Percentiles rank a stretch among this genome's conserved stretches.
These are phyloP conservation scores for Stratiolaelaps scimitus DNA, from an alignment of 1,140 invertebrate species.

Conservation along the genomic window DNA sequence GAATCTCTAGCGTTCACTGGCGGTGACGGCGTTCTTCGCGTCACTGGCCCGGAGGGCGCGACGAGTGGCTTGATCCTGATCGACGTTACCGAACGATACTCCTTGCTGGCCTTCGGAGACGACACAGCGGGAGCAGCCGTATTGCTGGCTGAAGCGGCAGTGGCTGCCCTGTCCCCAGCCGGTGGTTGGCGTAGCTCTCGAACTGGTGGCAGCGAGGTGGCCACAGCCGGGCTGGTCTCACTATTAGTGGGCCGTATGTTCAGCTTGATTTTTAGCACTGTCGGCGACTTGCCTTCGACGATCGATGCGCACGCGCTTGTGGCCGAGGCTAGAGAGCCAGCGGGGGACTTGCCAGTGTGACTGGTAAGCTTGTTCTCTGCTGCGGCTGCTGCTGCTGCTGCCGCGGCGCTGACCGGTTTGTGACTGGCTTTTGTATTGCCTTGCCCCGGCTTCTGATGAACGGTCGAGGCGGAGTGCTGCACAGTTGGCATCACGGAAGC, in stretches of 20 bases:
- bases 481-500: no score
- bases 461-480: no score
- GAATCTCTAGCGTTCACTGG: constrained; percentile 7
- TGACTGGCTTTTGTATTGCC: no score
- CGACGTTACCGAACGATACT: neutral
- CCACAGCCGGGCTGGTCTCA: neutral
- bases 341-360: no score
- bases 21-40: neutral
- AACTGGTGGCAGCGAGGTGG: neutral
- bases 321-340: no score
- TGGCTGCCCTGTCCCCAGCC: neutral
- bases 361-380: no score
- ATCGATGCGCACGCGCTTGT: no score
- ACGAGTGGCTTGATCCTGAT: neutral
- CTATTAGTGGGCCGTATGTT: neutral
- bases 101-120: neutral
- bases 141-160: neutral
- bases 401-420: no score
- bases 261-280: constrained; percentile 17
- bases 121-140: neutral
- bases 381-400: no score
- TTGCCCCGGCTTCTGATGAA: no score
- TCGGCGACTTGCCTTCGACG: neutral
- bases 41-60: neutral
- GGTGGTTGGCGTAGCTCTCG: no score